phyloP scores from a whole-genome alignment of 2,113 vertebrate genomes.

The Halichoeres trimaculatus region DNA sequence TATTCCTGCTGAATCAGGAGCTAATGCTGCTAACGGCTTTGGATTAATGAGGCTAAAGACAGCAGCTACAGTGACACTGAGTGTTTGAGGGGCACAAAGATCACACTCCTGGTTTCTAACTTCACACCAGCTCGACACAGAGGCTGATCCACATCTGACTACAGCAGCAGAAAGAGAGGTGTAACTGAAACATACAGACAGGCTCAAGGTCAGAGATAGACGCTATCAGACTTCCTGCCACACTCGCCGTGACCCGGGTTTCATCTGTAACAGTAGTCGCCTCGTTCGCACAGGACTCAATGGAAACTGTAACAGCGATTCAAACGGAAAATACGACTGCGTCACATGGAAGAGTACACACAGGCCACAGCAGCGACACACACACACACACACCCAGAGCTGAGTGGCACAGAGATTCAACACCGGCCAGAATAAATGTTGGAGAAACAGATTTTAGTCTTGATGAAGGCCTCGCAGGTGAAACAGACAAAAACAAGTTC shows the following conservation, averaged over 20 bases:
- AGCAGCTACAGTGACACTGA: neutral
- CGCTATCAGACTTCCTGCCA: constrained; percentile 47
- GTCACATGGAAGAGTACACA: constrained; percentile 55
- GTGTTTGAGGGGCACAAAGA: constrained; percentile 19
- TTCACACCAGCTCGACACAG: constrained; percentile 7
- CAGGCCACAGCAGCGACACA: constrained; percentile 13
- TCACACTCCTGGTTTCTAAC: constrained; percentile 20
- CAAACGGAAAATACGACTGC: constrained; percentile 54
- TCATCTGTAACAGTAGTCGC: constrained; percentile 56
- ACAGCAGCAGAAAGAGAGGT: constrained; percentile 6
- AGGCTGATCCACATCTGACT: too few relatives aligned
- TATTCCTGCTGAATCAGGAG: neutral
- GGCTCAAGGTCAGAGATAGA: constrained; percentile 53
- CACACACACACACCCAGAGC: constrained; percentile 1
- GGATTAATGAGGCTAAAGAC: neutral
- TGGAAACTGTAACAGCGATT: constrained; percentile 63
- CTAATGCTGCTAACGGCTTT: neutral
- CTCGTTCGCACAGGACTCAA: constrained; percentile 18
- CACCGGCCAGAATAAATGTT: neutral
- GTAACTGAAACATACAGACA: constrained; percentile 22
- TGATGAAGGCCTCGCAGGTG: neutral
- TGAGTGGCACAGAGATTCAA: constrained; percentile 4
- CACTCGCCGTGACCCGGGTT: constrained; percentile 26
- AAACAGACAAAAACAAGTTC: neutral
- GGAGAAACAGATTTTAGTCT: neutral